A percentile compares a stretch with the other conserved stretches of the same genome.
phyloP scores from a whole-genome alignment of 1,140 invertebrate species.

The Gryllus bimaculatus region DNA sequence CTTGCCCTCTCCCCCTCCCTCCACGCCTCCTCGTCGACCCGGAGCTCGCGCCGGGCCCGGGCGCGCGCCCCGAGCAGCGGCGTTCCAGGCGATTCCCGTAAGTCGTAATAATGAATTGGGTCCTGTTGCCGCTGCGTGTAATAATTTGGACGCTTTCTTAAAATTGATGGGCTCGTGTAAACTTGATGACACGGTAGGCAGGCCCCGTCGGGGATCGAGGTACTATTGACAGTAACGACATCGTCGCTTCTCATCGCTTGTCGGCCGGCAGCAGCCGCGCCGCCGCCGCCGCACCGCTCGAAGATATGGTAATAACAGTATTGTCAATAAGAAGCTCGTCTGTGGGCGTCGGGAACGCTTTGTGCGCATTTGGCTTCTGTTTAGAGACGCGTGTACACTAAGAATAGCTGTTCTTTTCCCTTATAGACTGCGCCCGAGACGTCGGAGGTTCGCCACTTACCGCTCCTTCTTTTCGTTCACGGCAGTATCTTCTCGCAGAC shows the following conservation, averaged over 20 bases:
- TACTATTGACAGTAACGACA: background rate
- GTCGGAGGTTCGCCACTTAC: too few relatives aligned
- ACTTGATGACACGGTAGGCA: background rate
- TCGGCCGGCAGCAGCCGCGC: too few relatives aligned
- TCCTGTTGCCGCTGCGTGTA: background rate
- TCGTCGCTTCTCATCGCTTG: background rate
- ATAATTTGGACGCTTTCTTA: background rate
- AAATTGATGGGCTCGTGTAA: background rate
- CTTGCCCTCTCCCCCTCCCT: constrained; percentile 27
- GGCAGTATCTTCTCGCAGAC: too few relatives aligned
- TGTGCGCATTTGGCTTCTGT: too few relatives aligned
- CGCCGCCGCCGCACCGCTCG: too few relatives aligned
- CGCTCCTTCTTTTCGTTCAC: too few relatives aligned
- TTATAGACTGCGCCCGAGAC: too few relatives aligned
- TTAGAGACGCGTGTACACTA: too few relatives aligned
- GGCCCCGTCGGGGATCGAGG: background rate
- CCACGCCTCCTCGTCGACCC: constrained; percentile 6
- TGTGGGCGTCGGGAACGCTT: too few relatives aligned
- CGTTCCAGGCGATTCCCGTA: constrained; percentile 9
- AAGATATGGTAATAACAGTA: background rate
- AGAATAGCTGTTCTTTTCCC: too few relatives aligned
- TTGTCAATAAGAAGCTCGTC: background rate
- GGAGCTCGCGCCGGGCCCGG: too few relatives aligned
- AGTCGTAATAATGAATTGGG: constrained; percentile 4
- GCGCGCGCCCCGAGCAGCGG: background rate